phyloP scores from a whole-genome alignment of 2,113 vertebrate genomes.

The Naja naja region DNA sequence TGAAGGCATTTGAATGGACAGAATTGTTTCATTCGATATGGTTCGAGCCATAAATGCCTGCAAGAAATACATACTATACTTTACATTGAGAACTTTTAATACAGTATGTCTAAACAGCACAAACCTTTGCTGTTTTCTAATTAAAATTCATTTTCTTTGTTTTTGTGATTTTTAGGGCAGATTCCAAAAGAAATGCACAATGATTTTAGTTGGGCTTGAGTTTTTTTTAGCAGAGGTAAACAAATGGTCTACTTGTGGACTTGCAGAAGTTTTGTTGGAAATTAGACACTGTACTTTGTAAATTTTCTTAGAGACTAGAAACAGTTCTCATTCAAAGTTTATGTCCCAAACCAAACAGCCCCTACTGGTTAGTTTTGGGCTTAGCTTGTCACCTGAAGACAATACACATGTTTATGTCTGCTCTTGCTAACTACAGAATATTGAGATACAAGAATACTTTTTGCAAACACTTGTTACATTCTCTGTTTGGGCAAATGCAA shows the following conservation, averaged over 20 bases:
- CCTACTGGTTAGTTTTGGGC: background rate
- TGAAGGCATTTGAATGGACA: slow-evolving; percentile 16
- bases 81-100: background rate
- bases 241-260: too few species aligned
- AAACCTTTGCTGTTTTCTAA: background rate
- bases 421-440: background rate
- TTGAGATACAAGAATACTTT: background rate
- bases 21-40: background rate
- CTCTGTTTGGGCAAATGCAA: background rate
- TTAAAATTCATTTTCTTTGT: background rate
- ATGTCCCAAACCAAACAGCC: background rate
- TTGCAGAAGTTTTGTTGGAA: too few species aligned
- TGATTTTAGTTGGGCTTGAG: background rate
- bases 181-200: background rate
- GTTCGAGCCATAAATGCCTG: background rate
- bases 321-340: background rate
- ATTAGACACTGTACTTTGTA: background rate
- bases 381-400: background rate
- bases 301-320: background rate
- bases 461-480: background rate
- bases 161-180: background rate
- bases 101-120: background rate
- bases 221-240: background rate
- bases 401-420: background rate
- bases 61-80: background rate